Base-by-base conservation (phyloP, 2,888 invertebrate species). In the Meteorus colon region DNA sequence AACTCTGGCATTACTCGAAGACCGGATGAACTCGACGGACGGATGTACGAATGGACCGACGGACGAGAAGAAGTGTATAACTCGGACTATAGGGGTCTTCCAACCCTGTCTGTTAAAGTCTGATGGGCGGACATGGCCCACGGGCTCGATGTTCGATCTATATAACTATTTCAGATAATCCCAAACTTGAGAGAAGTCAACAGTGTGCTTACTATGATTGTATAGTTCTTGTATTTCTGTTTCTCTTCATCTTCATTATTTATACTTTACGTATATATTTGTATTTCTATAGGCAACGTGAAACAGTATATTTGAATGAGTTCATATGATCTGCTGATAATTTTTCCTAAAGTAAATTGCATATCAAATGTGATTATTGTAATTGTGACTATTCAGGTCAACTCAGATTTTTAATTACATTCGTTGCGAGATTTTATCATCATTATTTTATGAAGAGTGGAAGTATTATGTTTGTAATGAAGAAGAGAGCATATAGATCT, bases 1-100 rank as follows among this genome's bases (percentile, higher is more conserved):
- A 86, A 86, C 83, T 84, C 83, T 83, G 82, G 82, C 80, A 86
- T 86, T 84, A 85, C 84, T 81, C 82, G 81, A 77, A 74, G 72
- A 73, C 77, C 75, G 74, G 73, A 81, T 81, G 79, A 79, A 79
- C 71, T 74, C 67, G 74, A 79, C 78, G 80, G 80, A 82, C 81
- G 82, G 81, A 84, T 80, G 80, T 78, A 65, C 73, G 74, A 73
- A 81, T 81, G 81, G 74, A 80, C 80, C 79, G 78, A 79, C 77
- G 77, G 79, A 82, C 81, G 81, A 80, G 74, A 74, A 75, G 77
- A 59, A 48, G 68, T 77, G 76, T 75, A 75, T 59, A 62, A 77
- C 41, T 41, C 78, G 78, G 67, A 48, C 63, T 68, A 63, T 67
- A 75, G 75, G 76, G 77, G 71, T 75, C 55, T 72, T 66, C 34